Conservation (phyloP, 2,888 invertebrate genomes). For the Tolmerus cingulatus region DNA sequence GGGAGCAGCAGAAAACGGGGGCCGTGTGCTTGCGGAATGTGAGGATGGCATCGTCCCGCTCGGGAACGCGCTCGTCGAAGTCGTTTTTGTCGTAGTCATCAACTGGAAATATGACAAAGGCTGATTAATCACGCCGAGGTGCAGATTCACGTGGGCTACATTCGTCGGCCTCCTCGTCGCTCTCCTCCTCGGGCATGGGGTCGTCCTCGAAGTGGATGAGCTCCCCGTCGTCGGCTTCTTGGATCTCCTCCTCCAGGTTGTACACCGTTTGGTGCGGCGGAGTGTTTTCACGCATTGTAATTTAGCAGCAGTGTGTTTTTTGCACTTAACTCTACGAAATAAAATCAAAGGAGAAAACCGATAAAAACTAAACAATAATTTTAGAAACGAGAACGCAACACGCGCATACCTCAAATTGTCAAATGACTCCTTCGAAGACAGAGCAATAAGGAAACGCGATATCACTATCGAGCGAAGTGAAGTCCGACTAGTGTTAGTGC, state of each 20-base stretch:
- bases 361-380: not conserved
- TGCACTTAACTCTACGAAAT: not conserved
- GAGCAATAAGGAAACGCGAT: too few species aligned
- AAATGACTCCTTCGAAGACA: too few species aligned
- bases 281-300: constrained; percentile 59
- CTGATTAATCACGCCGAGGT: not conserved
- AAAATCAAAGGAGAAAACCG: not conserved
- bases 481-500: too few species aligned
- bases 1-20: constrained; percentile 75
- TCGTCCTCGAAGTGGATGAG: constrained; percentile 56
- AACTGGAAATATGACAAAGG: constrained; percentile 47
- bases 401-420: not conserved
- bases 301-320: not conserved
- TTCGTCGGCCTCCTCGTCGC: constrained; percentile 54
- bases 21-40: constrained; percentile 73
- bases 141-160: not conserved
- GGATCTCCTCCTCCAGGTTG: constrained; percentile 50
- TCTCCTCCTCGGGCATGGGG: not conserved
- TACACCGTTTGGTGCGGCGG: constrained; percentile 55
- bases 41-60: constrained; percentile 68
- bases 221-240: constrained; percentile 52
- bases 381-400: not conserved
- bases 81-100: constrained; percentile 53
- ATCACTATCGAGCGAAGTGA: too few species aligned
- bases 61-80: constrained; percentile 55